Base-by-base conservation (phyloP, 2,113 vertebrate species). In the Phainopepla nitens region DNA sequence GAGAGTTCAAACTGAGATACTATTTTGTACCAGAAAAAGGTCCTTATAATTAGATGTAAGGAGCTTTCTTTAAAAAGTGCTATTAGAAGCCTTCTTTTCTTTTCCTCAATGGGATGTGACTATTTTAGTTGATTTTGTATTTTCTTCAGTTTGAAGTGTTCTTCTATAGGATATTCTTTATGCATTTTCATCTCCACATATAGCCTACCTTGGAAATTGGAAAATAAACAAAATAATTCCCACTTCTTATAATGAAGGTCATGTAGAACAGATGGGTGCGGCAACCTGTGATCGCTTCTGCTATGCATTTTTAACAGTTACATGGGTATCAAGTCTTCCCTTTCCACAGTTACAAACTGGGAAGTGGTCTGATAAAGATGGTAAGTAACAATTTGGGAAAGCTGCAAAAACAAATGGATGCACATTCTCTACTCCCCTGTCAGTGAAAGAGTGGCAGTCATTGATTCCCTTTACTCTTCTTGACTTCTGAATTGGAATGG, bases 401-500 rank as follows among this genome's bases (percentile, higher is more conserved):
- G 16, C 27, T 64, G 42, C 22, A 56, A 3, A n/a, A 81, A 65
- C 2, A 31, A 54, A 49, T 28, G 4, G 73, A 25, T 36, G 5
- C 24, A 49, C 5, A 21, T 56, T 76, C 75, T 91, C 71, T 76
- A 25, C 22, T 80, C 8, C n/a, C 35, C 18, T 66, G 24, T 57
- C 49, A 76, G n/a, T 50, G 45, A 70, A 60, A 54, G 54, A 17
- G 21, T 39, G 25, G 24, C 47, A 50, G 45, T 70, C 51, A 57
- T 64, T 1, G 31, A 78, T 90, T 95, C 49, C 44, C 23, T 53
- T 89, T 91, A 66, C 29, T 20, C 22, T 49, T 82, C 66, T 90
- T 95, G 69, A 69, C 44, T 86, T 93, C 53, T 86, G 69, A 92
- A 50, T 47, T 81, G 54, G 21, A 66, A 31, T 31, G 77, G 51